Evolutionary conservation across 2,888 invertebrate genomes (phyloP).

Genomic region (Polietes domitor): DNA sequence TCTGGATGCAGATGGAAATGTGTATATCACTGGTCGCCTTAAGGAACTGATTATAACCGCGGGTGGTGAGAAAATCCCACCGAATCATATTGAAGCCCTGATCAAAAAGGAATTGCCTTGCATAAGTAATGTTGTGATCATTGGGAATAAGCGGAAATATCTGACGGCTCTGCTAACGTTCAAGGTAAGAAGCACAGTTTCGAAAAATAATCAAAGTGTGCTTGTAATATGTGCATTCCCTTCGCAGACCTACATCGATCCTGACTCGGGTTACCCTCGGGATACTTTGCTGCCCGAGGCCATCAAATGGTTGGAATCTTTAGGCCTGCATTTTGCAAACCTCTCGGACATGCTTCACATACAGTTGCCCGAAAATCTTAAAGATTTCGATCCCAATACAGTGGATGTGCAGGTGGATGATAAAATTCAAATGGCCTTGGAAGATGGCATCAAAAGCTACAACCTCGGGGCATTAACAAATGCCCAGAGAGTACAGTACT

Average conservation of each 20-base stretch:
- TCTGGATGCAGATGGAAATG: slow-evolving; percentile 86
- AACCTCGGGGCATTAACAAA: slow-evolving; percentile 90
- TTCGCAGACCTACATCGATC: neutral
- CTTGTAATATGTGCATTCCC: too few relatives aligned
- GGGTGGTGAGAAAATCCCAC: slow-evolving; percentile 96
- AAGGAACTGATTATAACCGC: slow-evolving; percentile 95
- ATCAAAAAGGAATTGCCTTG: slow-evolving; percentile 88
- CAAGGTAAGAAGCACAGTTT: slow-evolving; percentile 87
- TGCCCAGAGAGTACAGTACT: slow-evolving; percentile 93
- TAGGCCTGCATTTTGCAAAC: slow-evolving; percentile 84
- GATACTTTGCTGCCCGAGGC: slow-evolving; percentile 86
- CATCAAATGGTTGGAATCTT: slow-evolving; percentile 86
- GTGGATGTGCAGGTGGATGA: slow-evolving; percentile 82
- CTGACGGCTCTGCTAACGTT: slow-evolving; percentile 91
- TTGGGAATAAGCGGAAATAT: slow-evolving; percentile 94
- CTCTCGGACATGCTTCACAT: slow-evolving; percentile 84
- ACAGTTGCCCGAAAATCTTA: slow-evolving; percentile 64
- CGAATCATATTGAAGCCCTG: slow-evolving; percentile 90
- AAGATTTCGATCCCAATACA: slow-evolving; percentile 76
- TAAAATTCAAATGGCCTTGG: slow-evolving; percentile 85
- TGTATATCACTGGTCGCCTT: slow-evolving; percentile 88
- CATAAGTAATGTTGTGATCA: slow-evolving; percentile 90
- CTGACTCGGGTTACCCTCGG: slow-evolving; percentile 85
- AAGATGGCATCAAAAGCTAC: slow-evolving; percentile 88
- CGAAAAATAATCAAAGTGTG: too few relatives aligned